Evolutionary conservation across 2,797 vertebrate genomes (phyloP), one percentile per base, ranked within the genome.

Genomic region (Clarias pachynema): DNA sequence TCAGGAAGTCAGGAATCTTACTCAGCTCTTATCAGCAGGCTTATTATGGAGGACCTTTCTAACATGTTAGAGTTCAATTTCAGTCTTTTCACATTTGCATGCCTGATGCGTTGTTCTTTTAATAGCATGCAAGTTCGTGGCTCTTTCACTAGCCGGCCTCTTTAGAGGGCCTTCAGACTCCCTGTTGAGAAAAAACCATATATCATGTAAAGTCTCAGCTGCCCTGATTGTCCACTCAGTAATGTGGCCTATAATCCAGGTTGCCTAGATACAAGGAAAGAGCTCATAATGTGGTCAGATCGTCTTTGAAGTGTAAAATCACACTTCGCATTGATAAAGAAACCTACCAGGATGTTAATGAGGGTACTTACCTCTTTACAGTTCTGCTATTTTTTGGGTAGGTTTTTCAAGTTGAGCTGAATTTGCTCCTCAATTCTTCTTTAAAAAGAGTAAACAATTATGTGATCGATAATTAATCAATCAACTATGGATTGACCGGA

Each of bases 231-330:
- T 79, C 68, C 49, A 68, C 77, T 83, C 77, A 18, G 66, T 88
- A 84, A 89, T 88, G 74, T 85, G 31, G 26, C 81, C 81, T 75
- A 68, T 84, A 85, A 87, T 85, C 79, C 44, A n/a, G 44, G 89
- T 89, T 89, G 89, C 89, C 86, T 88, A 77, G 89, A 82, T 89
- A 87, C 88, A 59, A 59, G 53, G 24, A 37, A 75, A 82, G 68
- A 69, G 63, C 83, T 73, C 81, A 63, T 65, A 26, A 65, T 73
- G 66, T 80, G 57, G 77, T 73, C 85, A 69, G 80, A 56, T 60
- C 78, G 74, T 85, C 22, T 62, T 79, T 79, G 31, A 78, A 78
- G 60, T 60, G 18, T 57, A 78, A 56, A 57, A 31, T 79, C 57
- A 62, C 59, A 79, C 44, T 79, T 62, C 77, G 62, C 22, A 82